Percentiles rank a stretch among this genome's conserved stretches.
Evolutionary conservation across 35 echinoderm and acorn worm genomes (phyloP).

Genomic region (Eucidaris tribuloides): DNA sequence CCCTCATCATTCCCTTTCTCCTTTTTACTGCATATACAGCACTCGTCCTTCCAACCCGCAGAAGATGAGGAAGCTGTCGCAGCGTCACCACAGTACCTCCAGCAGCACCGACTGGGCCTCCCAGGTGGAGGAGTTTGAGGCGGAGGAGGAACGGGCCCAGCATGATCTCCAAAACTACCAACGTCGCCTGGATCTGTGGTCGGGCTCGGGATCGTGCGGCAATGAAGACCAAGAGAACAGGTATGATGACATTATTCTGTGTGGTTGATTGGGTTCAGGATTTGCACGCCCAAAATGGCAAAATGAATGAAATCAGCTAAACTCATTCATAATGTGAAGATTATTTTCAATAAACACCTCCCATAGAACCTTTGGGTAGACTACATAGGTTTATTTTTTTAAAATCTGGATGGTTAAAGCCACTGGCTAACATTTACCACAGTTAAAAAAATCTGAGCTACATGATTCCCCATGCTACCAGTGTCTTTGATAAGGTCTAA

Average conservation of each 20-base stretch:
- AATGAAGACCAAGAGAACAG: conserved; percentile 31
- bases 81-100: conserved; percentile 20
- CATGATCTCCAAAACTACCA: conserved; percentile 55
- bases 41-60: no score
- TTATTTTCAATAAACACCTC: no score
- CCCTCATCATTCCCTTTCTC: background rate
- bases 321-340: no score
- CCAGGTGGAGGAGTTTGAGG: conserved; percentile 74
- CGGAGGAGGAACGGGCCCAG: background rate
- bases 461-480: no score
- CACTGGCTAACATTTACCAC: no score
- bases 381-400: background rate
- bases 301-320: no score
- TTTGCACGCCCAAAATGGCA: no score
- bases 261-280: no score
- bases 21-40: no score
- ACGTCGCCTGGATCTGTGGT: conserved; percentile 45
- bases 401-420: background rate
- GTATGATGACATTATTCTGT: conserved; percentile 5
- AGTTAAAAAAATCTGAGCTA: no score
- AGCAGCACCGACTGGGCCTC: conserved; percentile 72
- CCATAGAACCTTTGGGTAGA: no score
- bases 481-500: no score
- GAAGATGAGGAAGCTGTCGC: background rate
- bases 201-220: conserved; percentile 17